Evolutionary conservation across 23 tunicate genomes (phyloP).

Genomic region (Ciona savignyi): DNA sequence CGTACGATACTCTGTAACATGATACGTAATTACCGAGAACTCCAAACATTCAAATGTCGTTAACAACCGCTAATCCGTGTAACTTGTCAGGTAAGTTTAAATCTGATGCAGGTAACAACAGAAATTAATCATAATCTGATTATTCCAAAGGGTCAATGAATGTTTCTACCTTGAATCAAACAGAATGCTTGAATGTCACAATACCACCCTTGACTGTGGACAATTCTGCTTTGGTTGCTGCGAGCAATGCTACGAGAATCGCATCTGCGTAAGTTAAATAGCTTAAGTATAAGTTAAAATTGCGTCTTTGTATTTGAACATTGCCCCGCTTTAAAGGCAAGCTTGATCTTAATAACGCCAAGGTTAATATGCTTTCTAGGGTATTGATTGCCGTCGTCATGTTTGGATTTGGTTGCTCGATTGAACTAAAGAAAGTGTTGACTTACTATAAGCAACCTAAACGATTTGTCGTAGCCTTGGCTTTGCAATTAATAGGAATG

Average conservation of each 20-base stretch:
- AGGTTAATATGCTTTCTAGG: too few species aligned
- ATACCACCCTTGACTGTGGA: not conserved
- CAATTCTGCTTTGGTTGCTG: not conserved
- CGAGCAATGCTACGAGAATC: not conserved
- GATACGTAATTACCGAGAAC: too few species aligned
- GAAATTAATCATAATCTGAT: too few species aligned
- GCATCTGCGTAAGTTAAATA: not conserved
- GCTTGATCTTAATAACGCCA: too few species aligned
- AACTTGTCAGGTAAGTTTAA: too few species aligned
- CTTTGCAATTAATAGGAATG: conserved; percentile 44
- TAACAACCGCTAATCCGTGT: too few species aligned
- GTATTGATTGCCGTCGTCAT: conserved; percentile 29
- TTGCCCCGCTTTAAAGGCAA: too few species aligned
- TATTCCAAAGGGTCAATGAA: not conserved
- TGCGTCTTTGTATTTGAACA: too few species aligned
- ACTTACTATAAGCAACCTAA: conserved; percentile 33
- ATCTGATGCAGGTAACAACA: too few species aligned
- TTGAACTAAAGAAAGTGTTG: conserved; percentile 8
- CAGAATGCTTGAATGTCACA: not conserved
- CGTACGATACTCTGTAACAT: too few species aligned
- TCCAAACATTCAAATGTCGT: too few species aligned
- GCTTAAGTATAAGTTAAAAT: too few species aligned
- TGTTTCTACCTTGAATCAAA: not conserved
- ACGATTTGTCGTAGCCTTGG: conserved; percentile 22
- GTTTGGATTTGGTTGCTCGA: conserved; percentile 55